Evolutionary conservation across 2,888 invertebrate genomes (phyloP), one percentile per base, ranked within the genome.

Genomic region (Melanotus villosus): DNA sequence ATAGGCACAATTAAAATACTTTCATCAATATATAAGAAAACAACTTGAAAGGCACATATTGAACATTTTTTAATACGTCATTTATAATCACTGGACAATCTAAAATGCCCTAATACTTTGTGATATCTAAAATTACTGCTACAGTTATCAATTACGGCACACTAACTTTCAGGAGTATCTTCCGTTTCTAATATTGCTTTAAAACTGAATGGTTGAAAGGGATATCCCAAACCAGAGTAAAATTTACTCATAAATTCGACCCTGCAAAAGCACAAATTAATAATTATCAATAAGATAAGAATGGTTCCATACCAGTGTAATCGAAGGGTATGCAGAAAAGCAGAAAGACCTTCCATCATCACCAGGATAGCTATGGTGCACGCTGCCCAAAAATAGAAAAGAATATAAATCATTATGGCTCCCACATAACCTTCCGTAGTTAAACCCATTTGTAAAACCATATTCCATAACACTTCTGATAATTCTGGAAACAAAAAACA

Each of bases 331-430:
- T 96, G 96, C 60, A 96, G 87, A 85, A 96, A 96, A 9, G 96
- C 96, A 0, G 95, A 95, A 9, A 96, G 87, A 0, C 96, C 96
- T 83, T 97, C 96, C 96, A 97, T 96, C 73, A 95, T 86, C 43
- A 96, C 91, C 16, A 96, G 86, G 75, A 96, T 94, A 73, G 92
- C 91, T 18, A 96, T 84, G 0, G 96, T 96, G 80, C 95, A 90
- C 78, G 89, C 86, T 0, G 93, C 92, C 93, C 96, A 97, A 4
- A 89, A 87, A 0, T 87, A 90, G 81, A 96, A 97, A 6, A 91
- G 85, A 0, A 89, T 65, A 81, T 89, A 93, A 59, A 94, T 81
- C 6, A 87, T 74, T 2, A 90, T 74, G 0, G 87, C 85, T 0
- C 88, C 87, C 14, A 84, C 74, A 0, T 80, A 83, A 86, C 85